phyloP scores from a whole-genome alignment of 2,888 invertebrate genomes.

The Galeopsomyia nigrocyanea region DNA sequence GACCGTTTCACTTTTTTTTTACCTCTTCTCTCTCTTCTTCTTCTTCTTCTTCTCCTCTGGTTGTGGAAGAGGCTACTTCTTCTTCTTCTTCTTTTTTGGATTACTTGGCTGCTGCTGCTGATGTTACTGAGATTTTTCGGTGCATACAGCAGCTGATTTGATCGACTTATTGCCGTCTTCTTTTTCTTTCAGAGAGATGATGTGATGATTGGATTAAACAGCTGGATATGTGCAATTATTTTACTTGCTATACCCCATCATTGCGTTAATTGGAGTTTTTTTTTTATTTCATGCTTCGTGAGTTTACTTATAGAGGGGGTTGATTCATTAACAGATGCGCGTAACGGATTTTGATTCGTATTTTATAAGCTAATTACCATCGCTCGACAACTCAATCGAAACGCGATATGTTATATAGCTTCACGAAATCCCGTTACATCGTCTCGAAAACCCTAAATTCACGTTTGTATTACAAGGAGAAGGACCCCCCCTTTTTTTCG shows the following conservation, averaged over 20 bases:
- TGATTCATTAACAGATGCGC: slow-evolving; percentile 20
- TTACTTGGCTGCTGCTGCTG: not conserved
- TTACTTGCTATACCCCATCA: slow-evolving; percentile 19
- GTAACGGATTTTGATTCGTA: not conserved
- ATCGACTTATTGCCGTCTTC: not conserved
- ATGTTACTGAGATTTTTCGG: slow-evolving; percentile 5
- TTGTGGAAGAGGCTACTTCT: not conserved
- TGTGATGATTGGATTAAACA: not conserved
- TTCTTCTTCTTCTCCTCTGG: not conserved
- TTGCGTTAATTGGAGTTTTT: slow-evolving; percentile 30
- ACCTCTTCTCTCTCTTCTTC: not conserved
- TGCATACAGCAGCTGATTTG: not conserved
- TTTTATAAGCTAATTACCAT: slow-evolving; percentile 11
- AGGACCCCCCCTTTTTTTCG: too few species aligned
- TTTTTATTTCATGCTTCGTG: slow-evolving; percentile 9
- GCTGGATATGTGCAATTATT: not conserved
- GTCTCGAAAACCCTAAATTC: slow-evolving; percentile 5
- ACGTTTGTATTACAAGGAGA: not conserved
- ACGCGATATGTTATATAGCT: not conserved
- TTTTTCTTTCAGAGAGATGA: not conserved
- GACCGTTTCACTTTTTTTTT: slow-evolving; percentile 34
- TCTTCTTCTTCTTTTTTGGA: not conserved
- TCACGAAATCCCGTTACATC: not conserved
- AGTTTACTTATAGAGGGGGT: slow-evolving; percentile 1
- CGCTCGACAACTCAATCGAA: not conserved